Conservation (phyloP, 2,797 vertebrate species). For the Orientallactaga sibirica region DNA sequence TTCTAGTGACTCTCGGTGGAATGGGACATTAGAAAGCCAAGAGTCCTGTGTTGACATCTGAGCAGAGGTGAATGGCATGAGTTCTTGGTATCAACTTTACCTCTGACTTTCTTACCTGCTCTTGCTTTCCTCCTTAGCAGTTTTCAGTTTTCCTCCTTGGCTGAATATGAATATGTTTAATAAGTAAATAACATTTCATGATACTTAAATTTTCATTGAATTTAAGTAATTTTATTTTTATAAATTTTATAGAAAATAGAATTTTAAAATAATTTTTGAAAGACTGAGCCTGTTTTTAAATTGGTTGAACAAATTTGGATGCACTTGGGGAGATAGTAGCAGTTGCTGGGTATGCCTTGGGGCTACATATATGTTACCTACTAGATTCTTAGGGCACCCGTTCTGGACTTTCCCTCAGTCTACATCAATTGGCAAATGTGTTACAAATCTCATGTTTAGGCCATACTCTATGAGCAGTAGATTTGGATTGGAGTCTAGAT, state of each 20-base stretch:
- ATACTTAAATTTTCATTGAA: slow-evolving; percentile 1
- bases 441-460: background rate
- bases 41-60: background rate
- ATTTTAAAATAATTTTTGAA: background rate
- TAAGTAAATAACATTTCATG: slow-evolving; percentile 16
- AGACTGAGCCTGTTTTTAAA: slow-evolving; percentile 47
- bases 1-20: background rate
- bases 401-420: background rate
- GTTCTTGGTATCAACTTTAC: background rate
- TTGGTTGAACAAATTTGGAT: slow-evolving; percentile 13
- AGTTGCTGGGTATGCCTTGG: background rate
- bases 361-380: background rate
- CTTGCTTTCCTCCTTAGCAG: background rate
- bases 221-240: slow-evolving; percentile 17
- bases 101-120: background rate
- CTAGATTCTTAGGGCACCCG: background rate
- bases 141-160: background rate
- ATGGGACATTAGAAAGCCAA: background rate
- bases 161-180: background rate
- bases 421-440: background rate
- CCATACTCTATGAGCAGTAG: background rate
- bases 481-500: background rate
- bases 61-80: background rate
- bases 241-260: slow-evolving; percentile 20
- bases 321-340: background rate